Evolutionary conservation across 2,888 invertebrate genomes (phyloP), one percentile per base, ranked within the genome.

Genomic region (Mythimna loreyi): DNA sequence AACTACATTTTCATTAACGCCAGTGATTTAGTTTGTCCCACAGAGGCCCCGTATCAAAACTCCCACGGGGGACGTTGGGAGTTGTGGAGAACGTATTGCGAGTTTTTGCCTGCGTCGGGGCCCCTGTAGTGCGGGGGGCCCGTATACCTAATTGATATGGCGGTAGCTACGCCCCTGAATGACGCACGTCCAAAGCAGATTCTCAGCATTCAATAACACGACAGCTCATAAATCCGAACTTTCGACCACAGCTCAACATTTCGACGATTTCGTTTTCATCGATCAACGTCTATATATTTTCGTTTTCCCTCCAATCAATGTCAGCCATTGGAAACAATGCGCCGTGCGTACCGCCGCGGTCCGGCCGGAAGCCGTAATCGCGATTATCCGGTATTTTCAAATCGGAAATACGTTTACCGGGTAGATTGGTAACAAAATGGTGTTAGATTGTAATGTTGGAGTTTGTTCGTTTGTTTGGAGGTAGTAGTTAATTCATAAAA

Each of bases 321-420:
- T 67, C 78, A 72, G 53, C 16, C 53, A 55, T 63, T 78, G 73
- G 65, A 86, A 90, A 91, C 89, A 90, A 90, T 89, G 78, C 78
- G 45, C 69, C 77, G 66, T 86, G 67, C 78, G 65, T 86, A 83
- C 82, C 77, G 80, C 84, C 80, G 79, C 79, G 79, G 76, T 78
- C 82, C 74, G 75, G 62, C 69, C 86, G 89, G 90, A 90, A 88
- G 80, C 75, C 60, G 71, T 89, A 91, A 91, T 90, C 77, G 82
- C 73, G 68, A 66, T 81, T 85, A 85, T 91, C 91, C 91, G 89
- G 86, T 86, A 81, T 88, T 88, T 87, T 86, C 79, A 83, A 87
- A 88, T 88, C 84, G 87, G 86, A 86, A 87, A 84, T 82, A 81
- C 67, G 68, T 75, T 66, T 78, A 67, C 64, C 75, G 74, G 63